phyloP scores from a whole-genome alignment of 2,113 vertebrate genomes.

The Melanerpes aurifrons region DNA sequence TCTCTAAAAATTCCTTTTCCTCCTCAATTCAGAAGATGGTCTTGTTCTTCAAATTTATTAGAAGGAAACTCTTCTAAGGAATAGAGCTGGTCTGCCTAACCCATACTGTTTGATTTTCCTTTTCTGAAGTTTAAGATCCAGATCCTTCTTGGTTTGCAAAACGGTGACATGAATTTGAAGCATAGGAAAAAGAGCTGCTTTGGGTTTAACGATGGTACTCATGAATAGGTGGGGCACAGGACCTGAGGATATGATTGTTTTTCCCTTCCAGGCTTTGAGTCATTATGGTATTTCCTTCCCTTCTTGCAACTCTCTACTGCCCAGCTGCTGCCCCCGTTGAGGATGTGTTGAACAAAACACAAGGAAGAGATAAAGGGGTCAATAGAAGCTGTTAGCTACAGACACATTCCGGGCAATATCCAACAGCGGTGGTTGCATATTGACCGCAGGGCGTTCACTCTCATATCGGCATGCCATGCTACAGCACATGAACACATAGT shows the following conservation, averaged over 20 bases:
- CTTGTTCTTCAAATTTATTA: not conserved
- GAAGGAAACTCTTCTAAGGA: not conserved
- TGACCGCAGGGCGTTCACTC: slow-evolving; percentile 72
- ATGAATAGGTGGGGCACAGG: not conserved
- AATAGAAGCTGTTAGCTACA: slow-evolving; percentile 65
- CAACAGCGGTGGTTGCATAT: slow-evolving; percentile 78
- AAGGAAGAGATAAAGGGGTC: slow-evolving; percentile 60
- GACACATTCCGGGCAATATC: slow-evolving; percentile 75
- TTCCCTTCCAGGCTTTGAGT: slow-evolving; percentile 76
- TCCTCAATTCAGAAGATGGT: not conserved
- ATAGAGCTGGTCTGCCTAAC: not conserved
- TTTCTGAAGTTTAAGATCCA: not conserved
- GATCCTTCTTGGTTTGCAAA: not conserved
- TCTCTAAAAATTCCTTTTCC: not conserved
- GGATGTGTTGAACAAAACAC: slow-evolving; percentile 44
- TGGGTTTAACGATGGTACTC: not conserved
- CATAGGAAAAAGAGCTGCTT: not conserved
- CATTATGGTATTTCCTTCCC: slow-evolving; percentile 8
- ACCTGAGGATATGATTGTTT: not conserved
- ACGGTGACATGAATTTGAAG: not conserved
- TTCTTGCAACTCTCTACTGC: not conserved
- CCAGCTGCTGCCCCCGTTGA: slow-evolving; percentile 1
- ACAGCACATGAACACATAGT: slow-evolving; percentile 80
- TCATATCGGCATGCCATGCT: slow-evolving; percentile 82
- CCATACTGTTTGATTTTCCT: not conserved